Conservation (phyloP, 2,113 vertebrate species). For the Nettapus auritus region DNA sequence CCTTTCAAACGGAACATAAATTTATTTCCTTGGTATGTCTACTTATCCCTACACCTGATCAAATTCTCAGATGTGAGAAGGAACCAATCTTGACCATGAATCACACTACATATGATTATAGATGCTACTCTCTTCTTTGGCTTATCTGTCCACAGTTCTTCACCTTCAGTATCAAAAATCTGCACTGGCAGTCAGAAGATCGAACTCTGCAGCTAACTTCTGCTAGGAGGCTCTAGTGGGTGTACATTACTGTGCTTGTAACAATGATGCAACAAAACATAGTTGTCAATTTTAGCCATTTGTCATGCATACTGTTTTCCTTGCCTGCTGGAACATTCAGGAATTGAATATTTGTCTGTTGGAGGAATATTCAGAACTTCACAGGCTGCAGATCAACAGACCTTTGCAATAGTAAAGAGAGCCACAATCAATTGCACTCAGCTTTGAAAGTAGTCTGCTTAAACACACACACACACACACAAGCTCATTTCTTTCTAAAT, state of each 20-base stretch:
- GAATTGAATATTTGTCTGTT: neutral
- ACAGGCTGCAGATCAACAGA: neutral
- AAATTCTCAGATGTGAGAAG: neutral
- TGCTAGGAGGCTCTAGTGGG: neutral
- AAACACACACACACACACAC: too few species aligned
- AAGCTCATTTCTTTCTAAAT: neutral
- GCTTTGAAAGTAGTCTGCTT: neutral
- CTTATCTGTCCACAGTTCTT: neutral
- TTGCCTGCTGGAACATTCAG: fast-evolving
- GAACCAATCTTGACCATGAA: neutral
- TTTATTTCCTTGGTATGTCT: neutral
- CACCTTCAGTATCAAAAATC: neutral
- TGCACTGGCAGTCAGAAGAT: neutral
- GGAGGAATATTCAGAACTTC: neutral
- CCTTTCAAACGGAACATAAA: neutral
- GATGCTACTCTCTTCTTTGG: neutral
- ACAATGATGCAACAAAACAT: neutral
- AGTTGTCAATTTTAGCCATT: neutral
- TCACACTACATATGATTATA: neutral
- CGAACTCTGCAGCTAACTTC: neutral
- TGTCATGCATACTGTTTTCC: neutral
- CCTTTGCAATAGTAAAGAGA: neutral
- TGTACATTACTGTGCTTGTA: too few species aligned
- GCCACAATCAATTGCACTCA: neutral
- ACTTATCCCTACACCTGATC: neutral